Conservation (phyloP, 35 echinoderm and acorn worm genomes). For the Antedon bifida region DNA sequence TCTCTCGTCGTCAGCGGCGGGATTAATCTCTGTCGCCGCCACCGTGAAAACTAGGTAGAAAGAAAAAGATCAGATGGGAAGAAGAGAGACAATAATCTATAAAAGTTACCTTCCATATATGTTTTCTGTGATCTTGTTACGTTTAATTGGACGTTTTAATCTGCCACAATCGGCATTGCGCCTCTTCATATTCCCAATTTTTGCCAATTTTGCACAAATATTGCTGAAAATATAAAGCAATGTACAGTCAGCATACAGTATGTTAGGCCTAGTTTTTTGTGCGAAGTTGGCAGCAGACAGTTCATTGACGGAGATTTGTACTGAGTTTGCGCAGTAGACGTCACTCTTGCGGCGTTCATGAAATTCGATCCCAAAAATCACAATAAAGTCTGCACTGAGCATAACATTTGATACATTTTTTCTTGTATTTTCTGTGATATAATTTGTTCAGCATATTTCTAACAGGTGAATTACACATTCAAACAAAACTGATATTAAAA, state of each 20-base stretch:
- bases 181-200: constrained; percentile 79
- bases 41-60: neutral
- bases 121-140: constrained; percentile 69
- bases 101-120: constrained; percentile 61
- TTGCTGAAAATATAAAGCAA: constrained; percentile 15
- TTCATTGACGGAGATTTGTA: neutral
- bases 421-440: too few species aligned
- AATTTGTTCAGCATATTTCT: too few species aligned
- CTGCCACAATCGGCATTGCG: constrained; percentile 78
- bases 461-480: too few species aligned
- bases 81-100: neutral
- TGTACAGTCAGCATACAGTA: neutral
- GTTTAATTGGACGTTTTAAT: constrained; percentile 69
- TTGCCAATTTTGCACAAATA: constrained; percentile 34
- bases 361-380: too few species aligned
- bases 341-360: neutral
- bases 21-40: neutral
- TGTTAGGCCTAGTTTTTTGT: neutral
- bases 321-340: neutral
- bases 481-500: too few species aligned
- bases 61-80: neutral
- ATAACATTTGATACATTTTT: too few species aligned
- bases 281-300: neutral
- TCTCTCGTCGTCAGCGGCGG: too few species aligned
- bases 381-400: too few species aligned